phyloP scores from a whole-genome alignment of 2,113 vertebrate genomes.

The Pantherophis guttatus region DNA sequence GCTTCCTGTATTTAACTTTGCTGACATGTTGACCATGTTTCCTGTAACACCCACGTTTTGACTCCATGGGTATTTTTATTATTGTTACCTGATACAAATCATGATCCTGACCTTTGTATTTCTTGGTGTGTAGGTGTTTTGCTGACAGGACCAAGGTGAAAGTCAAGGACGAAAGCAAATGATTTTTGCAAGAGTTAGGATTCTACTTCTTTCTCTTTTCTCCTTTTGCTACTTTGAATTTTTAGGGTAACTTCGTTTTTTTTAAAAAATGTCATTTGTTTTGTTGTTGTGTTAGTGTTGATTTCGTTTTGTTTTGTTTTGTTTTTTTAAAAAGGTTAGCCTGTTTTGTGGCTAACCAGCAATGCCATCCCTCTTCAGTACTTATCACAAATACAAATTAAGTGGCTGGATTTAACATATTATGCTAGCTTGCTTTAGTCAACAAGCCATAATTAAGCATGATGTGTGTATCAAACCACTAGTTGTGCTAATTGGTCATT shows the following conservation, averaged over 20 bases:
- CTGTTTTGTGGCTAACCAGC: background rate
- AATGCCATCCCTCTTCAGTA: background rate
- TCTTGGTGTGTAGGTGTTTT: background rate
- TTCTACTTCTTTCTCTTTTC: background rate
- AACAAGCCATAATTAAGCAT: background rate
- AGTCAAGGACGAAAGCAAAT: background rate
- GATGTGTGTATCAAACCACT: background rate
- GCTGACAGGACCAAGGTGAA: constrained; percentile 40
- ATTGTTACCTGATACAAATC: background rate
- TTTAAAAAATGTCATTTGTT: background rate
- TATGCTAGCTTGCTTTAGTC: background rate
- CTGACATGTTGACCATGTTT: constrained; percentile 41
- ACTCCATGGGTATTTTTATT: constrained; percentile 40
- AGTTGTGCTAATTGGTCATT: background rate
- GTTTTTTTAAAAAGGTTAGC: background rate
- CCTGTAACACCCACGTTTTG: constrained; percentile 41
- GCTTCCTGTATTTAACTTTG: constrained; percentile 42
- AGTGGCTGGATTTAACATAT: background rate
- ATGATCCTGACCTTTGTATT: constrained; percentile 17
- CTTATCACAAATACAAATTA: background rate
- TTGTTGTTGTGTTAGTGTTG: background rate
- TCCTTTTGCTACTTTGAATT: background rate
- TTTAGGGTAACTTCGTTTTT: background rate
- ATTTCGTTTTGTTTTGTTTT: too few relatives aligned
- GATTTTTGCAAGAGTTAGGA: background rate